Conservation (phyloP, 2,888 invertebrate genomes). For the Zhengitettix transpicula region DNA sequence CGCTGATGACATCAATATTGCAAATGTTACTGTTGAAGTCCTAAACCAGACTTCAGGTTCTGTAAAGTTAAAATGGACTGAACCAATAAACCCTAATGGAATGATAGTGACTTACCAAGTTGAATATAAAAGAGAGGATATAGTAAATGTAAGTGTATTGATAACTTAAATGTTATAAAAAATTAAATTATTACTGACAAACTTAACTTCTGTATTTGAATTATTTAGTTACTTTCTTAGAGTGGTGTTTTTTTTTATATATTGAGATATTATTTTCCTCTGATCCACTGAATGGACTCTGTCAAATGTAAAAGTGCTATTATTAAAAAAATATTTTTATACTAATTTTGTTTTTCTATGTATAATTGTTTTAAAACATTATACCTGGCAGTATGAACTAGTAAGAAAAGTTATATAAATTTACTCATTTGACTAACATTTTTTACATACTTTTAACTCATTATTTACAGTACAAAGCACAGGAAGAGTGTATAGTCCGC, state of each 20-base stretch:
- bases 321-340: too few relatives aligned
- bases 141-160: conserved; percentile 24
- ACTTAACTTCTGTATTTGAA: too few relatives aligned
- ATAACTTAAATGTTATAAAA: too few relatives aligned
- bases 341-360: too few relatives aligned
- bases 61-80: conserved; percentile 60
- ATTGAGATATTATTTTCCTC: too few relatives aligned
- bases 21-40: conserved; percentile 23
- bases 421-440: background rate
- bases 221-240: too few relatives aligned
- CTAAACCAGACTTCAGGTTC: conserved; percentile 29
- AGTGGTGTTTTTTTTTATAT: too few relatives aligned
- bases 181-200: too few relatives aligned
- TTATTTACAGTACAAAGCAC: conserved; percentile 31
- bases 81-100: conserved; percentile 75
- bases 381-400: background rate
- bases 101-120: conserved; percentile 71
- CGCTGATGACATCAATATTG: conserved; percentile 45
- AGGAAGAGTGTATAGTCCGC: conserved; percentile 48
- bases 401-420: background rate
- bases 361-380: too few relatives aligned
- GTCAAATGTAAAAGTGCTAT: too few relatives aligned
- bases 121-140: conserved; percentile 50
- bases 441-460: conserved; percentile 17
- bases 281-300: too few relatives aligned